A percentile compares a stretch with the other conserved stretches of the same genome.
These are phyloP conservation scores for Drosophila yakuba DNA, from an alignment of 1,140 invertebrate genomes.

Conservation along the genomic window DNA sequence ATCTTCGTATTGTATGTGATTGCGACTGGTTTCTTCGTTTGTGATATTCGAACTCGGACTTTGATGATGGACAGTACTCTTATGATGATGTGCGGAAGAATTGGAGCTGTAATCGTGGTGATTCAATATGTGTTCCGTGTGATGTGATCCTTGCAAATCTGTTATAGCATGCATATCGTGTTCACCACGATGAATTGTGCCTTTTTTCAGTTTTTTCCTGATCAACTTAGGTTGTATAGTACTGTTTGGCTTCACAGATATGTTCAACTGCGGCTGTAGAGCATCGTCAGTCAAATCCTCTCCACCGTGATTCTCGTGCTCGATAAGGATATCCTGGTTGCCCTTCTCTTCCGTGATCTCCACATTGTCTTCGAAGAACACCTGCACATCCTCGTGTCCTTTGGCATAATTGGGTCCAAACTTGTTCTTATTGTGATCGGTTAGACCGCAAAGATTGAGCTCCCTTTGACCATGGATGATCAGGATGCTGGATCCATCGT, in stretches of 20 bases:
- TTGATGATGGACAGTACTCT: neutral
- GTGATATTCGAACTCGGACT: neutral
- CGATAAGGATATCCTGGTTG: conserved; percentile 46
- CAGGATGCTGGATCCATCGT: conserved; percentile 90
- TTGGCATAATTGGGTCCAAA: conserved; percentile 86
- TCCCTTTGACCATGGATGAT: conserved; percentile 91
- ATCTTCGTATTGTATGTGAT: neutral
- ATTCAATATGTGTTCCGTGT: conserved; percentile 12
- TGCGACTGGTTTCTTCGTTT: neutral
- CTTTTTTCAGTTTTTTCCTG: conserved; percentile 76
- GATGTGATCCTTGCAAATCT: conserved; percentile 10
- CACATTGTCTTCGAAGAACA: conserved; percentile 88
- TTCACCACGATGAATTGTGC: conserved; percentile 33
- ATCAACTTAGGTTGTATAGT: conserved; percentile 15
- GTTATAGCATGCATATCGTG: neutral
- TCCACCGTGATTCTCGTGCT: conserved; percentile 81
- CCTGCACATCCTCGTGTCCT: conserved; percentile 88
- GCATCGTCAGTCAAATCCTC: conserved; percentile 76
- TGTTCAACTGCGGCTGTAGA: neutral
- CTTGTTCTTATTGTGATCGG: conserved; percentile 89
- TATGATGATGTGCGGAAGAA: conserved; percentile 2
- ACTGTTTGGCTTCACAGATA: neutral
- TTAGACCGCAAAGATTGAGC: conserved; percentile 90
- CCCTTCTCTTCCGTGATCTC: conserved; percentile 70
- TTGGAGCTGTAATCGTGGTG: conserved; percentile 3